Conservation (phyloP, 2,888 invertebrate species). For the Muscina levida region DNA sequence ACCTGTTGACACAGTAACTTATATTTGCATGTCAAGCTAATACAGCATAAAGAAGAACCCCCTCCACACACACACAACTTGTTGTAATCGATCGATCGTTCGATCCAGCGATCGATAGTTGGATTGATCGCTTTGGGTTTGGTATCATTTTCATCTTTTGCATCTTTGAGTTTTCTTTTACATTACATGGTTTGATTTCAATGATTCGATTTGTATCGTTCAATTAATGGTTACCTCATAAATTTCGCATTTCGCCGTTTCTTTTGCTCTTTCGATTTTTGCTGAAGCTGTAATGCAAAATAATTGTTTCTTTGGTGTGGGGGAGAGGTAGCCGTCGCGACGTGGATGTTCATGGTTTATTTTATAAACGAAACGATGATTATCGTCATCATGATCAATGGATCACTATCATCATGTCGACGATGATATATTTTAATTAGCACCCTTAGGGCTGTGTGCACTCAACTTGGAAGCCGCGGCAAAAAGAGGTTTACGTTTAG, state of each 20-base stretch:
- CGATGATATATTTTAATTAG: constrained; percentile 62
- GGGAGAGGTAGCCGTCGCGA: constrained; percentile 19
- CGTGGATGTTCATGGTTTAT: constrained; percentile 63
- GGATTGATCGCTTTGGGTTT: constrained; percentile 52
- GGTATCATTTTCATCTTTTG: constrained; percentile 24
- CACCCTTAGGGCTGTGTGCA: constrained; percentile 53
- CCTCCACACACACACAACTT: constrained; percentile 36
- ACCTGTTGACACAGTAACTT: constrained; percentile 79
- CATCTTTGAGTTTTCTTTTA: constrained; percentile 23
- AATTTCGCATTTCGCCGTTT: constrained; percentile 29
- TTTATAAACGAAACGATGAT: constrained; percentile 51
- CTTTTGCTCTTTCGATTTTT: neutral
- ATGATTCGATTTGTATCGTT: constrained; percentile 64
- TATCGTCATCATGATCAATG: constrained; percentile 47
- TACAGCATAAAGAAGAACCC: constrained; percentile 28
- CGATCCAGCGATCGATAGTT: constrained; percentile 18
- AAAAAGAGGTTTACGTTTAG: constrained; percentile 5
- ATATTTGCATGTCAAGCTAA: constrained; percentile 74
- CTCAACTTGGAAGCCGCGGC: neutral
- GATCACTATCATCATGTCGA: constrained; percentile 56
- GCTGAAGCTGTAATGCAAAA: constrained; percentile 34
- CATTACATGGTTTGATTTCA: constrained; percentile 57
- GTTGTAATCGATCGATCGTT: constrained; percentile 52
- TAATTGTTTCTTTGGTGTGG: constrained; percentile 56
- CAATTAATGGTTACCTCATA: constrained; percentile 62